Conservation (phyloP, 1,140 invertebrate genomes). For the Cyrtorhinus lividipennis region DNA sequence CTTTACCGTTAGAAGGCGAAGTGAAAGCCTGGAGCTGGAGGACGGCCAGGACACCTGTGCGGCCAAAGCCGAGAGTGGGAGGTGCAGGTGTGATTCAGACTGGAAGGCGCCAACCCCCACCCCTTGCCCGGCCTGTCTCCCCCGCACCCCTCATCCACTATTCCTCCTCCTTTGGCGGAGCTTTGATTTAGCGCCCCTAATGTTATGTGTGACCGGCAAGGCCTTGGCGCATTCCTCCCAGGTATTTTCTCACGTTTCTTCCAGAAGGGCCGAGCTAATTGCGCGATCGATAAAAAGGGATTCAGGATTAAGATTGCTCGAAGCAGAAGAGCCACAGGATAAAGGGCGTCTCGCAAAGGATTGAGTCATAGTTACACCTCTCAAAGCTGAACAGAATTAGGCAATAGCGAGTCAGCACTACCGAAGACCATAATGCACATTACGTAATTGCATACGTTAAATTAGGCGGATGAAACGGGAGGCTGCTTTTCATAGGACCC, state of each 20-base stretch:
- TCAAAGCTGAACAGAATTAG: background rate
- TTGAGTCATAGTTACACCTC: background rate
- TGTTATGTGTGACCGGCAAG: constrained; percentile 5
- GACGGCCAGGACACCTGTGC: constrained; percentile 7
- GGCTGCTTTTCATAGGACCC: too few relatives aligned
- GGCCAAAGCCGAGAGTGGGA: background rate
- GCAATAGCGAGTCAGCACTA: too few relatives aligned
- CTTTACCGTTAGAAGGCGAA: constrained; percentile 9
- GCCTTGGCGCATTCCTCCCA: constrained; percentile 1
- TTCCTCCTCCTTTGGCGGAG: background rate
- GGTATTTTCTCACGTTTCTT: constrained; percentile 4
- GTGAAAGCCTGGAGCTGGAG: background rate
- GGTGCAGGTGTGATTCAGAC: constrained; percentile 9
- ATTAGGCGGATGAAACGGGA: too few relatives aligned
- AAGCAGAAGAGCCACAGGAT: background rate
- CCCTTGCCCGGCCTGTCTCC: too few relatives aligned
- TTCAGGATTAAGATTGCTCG: background rate
- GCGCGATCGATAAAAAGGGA: background rate
- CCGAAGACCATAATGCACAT: too few relatives aligned
- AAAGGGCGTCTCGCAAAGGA: background rate
- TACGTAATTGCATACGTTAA: too few relatives aligned
- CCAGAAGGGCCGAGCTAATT: background rate
- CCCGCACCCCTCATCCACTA: background rate
- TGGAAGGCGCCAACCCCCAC: background rate
- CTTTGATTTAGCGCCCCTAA: background rate